Percentiles rank a stretch among this genome's conserved stretches.
Conservation (phyloP, 2,888 invertebrate species). For the Volucella bombylans region DNA sequence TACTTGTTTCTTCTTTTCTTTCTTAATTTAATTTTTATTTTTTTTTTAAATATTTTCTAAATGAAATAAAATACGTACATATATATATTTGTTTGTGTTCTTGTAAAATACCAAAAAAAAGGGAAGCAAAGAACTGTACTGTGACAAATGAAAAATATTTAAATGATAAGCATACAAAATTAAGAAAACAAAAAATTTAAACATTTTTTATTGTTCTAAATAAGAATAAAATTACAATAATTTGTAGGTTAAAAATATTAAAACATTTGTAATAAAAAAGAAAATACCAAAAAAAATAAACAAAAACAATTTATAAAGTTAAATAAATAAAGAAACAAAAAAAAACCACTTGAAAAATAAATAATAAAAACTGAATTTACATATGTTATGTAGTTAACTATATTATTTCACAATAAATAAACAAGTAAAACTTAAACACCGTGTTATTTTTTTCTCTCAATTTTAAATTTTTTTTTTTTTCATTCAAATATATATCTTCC, state of each 20-base stretch:
- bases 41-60: slow-evolving; percentile 30
- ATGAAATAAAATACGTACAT: slow-evolving; percentile 24
- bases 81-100: slow-evolving; percentile 61
- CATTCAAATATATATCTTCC: slow-evolving; percentile 24
- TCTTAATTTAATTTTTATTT: slow-evolving; percentile 11
- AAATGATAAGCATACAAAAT: slow-evolving; percentile 73
- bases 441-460: slow-evolving; percentile 55
- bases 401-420: slow-evolving; percentile 66
- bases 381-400: slow-evolving; percentile 68
- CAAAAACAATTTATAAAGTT: slow-evolving; percentile 42
- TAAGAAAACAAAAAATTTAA: slow-evolving; percentile 62
- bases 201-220: slow-evolving; percentile 72
- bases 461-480: slow-evolving; percentile 24
- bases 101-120: slow-evolving; percentile 73
- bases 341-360: slow-evolving; percentile 43
- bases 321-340: neutral
- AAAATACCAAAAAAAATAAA: slow-evolving; percentile 52
- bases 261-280: slow-evolving; percentile 39
- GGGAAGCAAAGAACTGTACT: slow-evolving; percentile 75
- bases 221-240: slow-evolving; percentile 67
- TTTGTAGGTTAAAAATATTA: slow-evolving; percentile 65
- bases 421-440: slow-evolving; percentile 43
- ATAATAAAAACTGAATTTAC: slow-evolving; percentile 59
- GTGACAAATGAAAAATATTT: slow-evolving; percentile 74
- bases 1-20: slow-evolving; percentile 24